Percentiles rank a stretch among this genome's conserved stretches.
Evolutionary conservation across 2,888 invertebrate genomes (phyloP).

Genomic region (Ctenicera cuprea): DNA sequence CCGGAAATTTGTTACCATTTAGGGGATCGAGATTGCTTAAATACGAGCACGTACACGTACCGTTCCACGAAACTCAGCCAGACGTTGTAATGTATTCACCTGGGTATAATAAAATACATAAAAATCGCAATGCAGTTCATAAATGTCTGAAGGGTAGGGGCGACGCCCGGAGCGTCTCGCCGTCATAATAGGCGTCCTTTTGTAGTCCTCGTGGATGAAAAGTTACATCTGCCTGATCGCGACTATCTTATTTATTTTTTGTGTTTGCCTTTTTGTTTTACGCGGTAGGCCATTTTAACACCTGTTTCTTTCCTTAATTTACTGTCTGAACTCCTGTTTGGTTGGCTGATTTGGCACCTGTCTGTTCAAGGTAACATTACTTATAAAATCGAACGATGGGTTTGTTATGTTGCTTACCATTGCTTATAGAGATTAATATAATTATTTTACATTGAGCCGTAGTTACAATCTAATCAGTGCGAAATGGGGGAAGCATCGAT

Average conservation of each 20-base stretch:
- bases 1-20: constrained; percentile 21
- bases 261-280: not conserved
- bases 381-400: not conserved
- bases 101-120: constrained; percentile 31
- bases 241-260: not conserved
- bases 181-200: constrained; percentile 22
- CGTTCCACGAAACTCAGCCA: constrained; percentile 8
- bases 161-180: constrained; percentile 35
- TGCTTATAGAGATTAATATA: not conserved
- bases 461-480: not conserved
- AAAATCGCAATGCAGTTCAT: constrained; percentile 21
- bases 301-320: not conserved
- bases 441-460: not conserved
- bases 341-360: constrained; percentile 2
- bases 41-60: constrained; percentile 9
- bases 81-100: constrained; percentile 40
- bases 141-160: constrained; percentile 33
- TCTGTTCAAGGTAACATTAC: constrained; percentile 9
- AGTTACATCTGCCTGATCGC: not conserved
- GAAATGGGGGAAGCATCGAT: not conserved
- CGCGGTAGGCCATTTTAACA: not conserved
- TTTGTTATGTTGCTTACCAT: not conserved
- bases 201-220: not conserved
- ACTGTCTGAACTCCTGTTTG: not conserved
- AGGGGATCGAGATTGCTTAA: constrained; percentile 18